Evolutionary conservation across 2,113 vertebrate species (phyloP).

Genomic region (Protomyctophum bolini): DNA sequence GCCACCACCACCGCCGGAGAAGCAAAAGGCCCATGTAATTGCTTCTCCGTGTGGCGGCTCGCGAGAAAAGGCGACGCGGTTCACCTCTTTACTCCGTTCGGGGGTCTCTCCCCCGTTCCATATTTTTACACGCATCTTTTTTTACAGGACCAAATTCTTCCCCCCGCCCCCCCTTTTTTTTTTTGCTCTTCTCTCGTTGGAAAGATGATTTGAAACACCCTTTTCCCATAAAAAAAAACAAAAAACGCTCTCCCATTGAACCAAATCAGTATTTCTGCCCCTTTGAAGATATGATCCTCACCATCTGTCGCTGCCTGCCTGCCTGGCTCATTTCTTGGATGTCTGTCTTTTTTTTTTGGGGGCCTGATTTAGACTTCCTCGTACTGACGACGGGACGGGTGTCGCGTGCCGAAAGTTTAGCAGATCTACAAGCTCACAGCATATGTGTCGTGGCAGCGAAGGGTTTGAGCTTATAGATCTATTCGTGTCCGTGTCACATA

Average conservation of each 20-base stretch:
- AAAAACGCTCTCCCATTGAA: constrained; percentile 65
- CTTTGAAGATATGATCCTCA: constrained; percentile 74
- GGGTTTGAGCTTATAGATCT: too few species aligned
- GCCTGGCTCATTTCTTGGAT: constrained; percentile 50
- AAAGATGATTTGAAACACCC: constrained; percentile 68
- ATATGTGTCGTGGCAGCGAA: too few species aligned
- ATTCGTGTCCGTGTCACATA: too few species aligned
- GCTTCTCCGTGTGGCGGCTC: constrained; percentile 13
- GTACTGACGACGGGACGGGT: too few species aligned
- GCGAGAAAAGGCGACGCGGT: background rate
- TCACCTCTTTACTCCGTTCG: constrained; percentile 30
- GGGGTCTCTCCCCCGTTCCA: constrained; percentile 13
- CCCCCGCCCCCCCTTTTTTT: too few species aligned
- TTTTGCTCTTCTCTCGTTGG: constrained; percentile 39
- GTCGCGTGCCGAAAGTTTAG: too few species aligned
- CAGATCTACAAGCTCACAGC: too few species aligned
- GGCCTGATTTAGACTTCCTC: too few species aligned
- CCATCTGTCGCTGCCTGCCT: constrained; percentile 63
- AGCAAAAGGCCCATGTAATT: constrained; percentile 31
- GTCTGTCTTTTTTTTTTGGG: constrained; percentile 46
- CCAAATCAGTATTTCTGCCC: constrained; percentile 58
- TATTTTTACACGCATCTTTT: constrained; percentile 48
- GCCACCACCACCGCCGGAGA: constrained; percentile 32
- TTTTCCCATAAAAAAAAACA: constrained; percentile 66
- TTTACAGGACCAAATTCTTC: constrained; percentile 52